Evolutionary conservation across 2,113 vertebrate species (phyloP).

Genomic region (Centropus bengalensis): DNA sequence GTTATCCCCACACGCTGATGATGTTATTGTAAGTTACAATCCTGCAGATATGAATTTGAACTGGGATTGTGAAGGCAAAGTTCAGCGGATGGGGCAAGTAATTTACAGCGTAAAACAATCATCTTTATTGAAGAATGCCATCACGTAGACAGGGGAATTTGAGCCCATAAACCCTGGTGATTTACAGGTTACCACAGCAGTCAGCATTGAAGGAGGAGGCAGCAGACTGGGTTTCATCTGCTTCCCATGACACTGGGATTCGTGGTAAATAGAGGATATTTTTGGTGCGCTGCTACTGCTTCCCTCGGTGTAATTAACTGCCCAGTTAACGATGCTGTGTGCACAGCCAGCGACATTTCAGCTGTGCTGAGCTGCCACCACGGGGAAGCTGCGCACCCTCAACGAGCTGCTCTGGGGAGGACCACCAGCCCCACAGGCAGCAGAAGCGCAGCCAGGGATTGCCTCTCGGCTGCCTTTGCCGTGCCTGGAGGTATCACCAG

Average conservation of each 20-base stretch:
- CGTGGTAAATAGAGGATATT: background rate
- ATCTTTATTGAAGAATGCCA: background rate
- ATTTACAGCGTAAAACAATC: constrained; percentile 11
- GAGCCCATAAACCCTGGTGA: constrained; percentile 14
- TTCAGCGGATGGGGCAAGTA: constrained; percentile 25
- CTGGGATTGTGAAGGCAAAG: background rate
- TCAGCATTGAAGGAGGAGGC: background rate
- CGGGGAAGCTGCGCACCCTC: background rate
- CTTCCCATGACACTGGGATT: background rate
- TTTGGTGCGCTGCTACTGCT: background rate
- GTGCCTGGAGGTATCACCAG: background rate
- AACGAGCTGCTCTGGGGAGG: background rate
- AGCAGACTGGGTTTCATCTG: background rate
- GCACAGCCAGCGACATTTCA: accelerated
- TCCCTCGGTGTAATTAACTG: background rate
- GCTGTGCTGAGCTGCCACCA: background rate
- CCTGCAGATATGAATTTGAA: background rate
- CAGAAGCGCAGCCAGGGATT: background rate
- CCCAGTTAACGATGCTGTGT: accelerated
- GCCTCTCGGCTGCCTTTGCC: background rate
- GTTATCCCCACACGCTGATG: background rate
- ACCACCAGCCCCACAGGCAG: background rate
- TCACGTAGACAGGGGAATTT: background rate
- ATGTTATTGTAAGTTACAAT: background rate
- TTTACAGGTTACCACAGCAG: constrained; percentile 16